phyloP scores from a whole-genome alignment of 2,797 vertebrate genomes.

The Crenuchus spilurus region DNA sequence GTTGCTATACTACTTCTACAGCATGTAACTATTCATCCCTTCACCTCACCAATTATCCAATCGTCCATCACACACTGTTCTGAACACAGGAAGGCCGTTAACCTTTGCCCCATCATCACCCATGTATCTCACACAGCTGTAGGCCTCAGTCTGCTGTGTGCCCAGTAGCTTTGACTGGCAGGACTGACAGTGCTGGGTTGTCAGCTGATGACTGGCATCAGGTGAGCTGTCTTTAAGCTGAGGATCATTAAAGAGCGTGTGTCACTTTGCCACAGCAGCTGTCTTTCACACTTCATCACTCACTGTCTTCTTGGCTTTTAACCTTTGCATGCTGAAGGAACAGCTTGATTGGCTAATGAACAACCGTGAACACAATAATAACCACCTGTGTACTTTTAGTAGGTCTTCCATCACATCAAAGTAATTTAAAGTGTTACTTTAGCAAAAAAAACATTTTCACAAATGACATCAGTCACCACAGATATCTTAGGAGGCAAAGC shows the following conservation, averaged over 20 bases:
- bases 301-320: neutral
- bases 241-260: conserved; percentile 5
- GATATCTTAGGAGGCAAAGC: too few species aligned
- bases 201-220: neutral
- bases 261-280: neutral
- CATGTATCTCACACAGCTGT: neutral
- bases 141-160: too few species aligned
- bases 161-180: too few species aligned
- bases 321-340: neutral
- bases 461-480: too few species aligned
- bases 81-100: neutral
- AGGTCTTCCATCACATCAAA: neutral
- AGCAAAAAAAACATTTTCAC: neutral
- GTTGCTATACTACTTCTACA: neutral
- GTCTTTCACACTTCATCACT: neutral
- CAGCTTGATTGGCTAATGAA: conserved; percentile 8
- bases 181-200: neutral
- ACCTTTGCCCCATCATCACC: neutral
- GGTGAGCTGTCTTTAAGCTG: neutral
- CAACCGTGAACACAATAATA: conserved; percentile 1
- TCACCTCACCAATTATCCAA: neutral
- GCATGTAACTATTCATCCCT: neutral
- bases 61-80: neutral
- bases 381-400: neutral
- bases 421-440: neutral